phyloP scores from a whole-genome alignment of 2,113 vertebrate species.

The Macrotis lagotis region DNA sequence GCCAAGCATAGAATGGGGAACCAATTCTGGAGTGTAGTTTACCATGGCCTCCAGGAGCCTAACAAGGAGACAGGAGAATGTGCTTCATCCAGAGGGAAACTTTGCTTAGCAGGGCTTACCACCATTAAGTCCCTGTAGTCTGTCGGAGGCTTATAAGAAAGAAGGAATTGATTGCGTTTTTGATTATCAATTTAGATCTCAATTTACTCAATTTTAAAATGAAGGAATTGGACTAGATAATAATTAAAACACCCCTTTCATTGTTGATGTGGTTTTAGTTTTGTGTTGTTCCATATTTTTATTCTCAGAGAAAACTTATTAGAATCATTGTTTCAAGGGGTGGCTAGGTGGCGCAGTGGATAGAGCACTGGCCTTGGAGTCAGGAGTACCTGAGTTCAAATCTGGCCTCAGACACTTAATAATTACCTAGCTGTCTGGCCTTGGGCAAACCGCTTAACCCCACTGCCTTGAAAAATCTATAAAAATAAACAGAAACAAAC shows the following conservation, averaged over 20 bases:
- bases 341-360: too few species aligned
- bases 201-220: neutral
- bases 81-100: neutral
- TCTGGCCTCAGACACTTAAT: too few species aligned
- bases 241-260: neutral
- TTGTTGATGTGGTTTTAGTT: neutral
- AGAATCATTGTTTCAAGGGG: neutral
- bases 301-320: neutral
- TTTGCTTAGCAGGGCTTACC: neutral
- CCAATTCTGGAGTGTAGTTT: neutral
- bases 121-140: neutral
- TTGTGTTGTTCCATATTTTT: neutral
- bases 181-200: neutral
- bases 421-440: too few species aligned
- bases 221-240: neutral
- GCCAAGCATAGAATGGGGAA: neutral
- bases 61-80: neutral
- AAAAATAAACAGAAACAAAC: too few species aligned
- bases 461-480: too few species aligned
- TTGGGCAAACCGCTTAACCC: too few species aligned
- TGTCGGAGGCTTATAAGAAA: neutral
- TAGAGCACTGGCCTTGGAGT: too few species aligned
- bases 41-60: neutral
- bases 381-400: too few species aligned
- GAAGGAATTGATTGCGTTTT: neutral